Conservation (phyloP, 2,113 vertebrate species). For the Anser cygnoides region DNA sequence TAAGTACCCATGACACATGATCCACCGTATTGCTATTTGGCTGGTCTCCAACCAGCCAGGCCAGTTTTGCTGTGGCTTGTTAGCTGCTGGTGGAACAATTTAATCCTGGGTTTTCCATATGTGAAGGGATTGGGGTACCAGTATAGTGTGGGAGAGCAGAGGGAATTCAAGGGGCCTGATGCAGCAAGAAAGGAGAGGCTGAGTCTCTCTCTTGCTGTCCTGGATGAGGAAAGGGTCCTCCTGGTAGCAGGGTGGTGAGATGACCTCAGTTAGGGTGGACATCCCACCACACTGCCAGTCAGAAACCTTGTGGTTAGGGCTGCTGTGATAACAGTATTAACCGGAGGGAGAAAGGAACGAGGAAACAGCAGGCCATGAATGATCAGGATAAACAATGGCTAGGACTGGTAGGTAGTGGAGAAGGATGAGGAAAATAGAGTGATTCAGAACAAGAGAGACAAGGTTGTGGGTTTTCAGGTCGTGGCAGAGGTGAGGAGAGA, state of each 20-base stretch:
- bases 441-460: neutral
- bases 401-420: neutral
- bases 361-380: neutral
- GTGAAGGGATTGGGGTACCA: neutral
- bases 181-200: neutral
- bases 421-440: neutral
- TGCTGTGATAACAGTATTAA: neutral
- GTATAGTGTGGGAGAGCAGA: neutral
- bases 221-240: neutral
- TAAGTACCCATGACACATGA: slow-evolving; percentile 54
- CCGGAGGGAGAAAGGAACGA: neutral
- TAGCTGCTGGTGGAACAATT: slow-evolving; percentile 29
- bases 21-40: slow-evolving; percentile 36
- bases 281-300: neutral
- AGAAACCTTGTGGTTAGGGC: neutral
- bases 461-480: neutral
- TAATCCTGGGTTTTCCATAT: neutral
- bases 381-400: accelerated
- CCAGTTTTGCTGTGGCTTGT: slow-evolving; percentile 43
- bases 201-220: neutral
- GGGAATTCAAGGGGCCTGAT: neutral
- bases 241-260: neutral
- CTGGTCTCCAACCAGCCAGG: slow-evolving; percentile 47
- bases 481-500: neutral
- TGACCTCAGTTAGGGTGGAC: neutral